A percentile compares a stretch with the other conserved stretches of the same genome.
Evolutionary conservation across 2,888 invertebrate species (phyloP).

Genomic region (Bombylius discolor): DNA sequence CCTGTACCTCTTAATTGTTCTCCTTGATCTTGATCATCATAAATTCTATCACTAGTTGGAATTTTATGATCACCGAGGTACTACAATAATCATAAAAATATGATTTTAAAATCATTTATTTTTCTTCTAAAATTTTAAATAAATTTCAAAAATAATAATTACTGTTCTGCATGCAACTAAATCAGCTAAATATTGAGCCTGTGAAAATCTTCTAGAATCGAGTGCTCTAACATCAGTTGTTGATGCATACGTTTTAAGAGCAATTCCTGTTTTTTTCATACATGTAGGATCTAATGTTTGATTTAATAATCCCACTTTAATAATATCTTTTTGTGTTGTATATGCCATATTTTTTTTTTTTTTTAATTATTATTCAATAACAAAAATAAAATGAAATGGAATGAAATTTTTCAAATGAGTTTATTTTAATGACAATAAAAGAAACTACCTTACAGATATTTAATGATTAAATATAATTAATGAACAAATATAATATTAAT

Average conservation of each 20-base stretch:
- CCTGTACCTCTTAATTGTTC: neutral
- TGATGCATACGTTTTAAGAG: conserved; percentile 28
- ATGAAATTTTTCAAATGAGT: no score
- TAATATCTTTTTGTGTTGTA: conserved; percentile 32
- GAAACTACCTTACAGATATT: no score
- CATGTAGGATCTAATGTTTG: conserved; percentile 20
- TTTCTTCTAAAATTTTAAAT: neutral
- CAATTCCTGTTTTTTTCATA: conserved; percentile 19
- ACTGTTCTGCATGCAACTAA: conserved; percentile 25
- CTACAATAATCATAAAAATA: neutral
- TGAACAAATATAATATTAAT: no score
- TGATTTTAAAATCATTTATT: neutral
- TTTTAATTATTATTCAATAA: no score
- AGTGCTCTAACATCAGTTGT: conserved; percentile 28
- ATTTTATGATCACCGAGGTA: neutral
- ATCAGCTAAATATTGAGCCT: conserved; percentile 28
- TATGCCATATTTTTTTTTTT: conserved; percentile 24
- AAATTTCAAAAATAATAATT: neutral
- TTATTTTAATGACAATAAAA: no score
- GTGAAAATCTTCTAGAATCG: conserved; percentile 23
- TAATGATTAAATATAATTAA: no score
- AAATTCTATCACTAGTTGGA: neutral
- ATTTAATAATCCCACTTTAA: conserved; percentile 27
- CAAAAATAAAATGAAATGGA: no score
- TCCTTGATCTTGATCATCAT: no score